phyloP scores from a whole-genome alignment of 2,888 invertebrate species.

The Drosophila anomalata region DNA sequence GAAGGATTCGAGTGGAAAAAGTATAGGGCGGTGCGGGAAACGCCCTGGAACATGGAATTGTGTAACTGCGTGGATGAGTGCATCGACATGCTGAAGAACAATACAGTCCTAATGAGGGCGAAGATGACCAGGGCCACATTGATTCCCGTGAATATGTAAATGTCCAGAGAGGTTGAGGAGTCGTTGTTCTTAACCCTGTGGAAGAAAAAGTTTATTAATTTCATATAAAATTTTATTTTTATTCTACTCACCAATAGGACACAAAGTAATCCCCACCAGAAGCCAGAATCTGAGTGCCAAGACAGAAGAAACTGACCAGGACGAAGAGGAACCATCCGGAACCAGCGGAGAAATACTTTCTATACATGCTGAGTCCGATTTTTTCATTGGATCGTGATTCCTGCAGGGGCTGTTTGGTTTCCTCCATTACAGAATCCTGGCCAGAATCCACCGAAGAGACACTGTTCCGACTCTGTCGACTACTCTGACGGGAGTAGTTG shows the following conservation, averaged over 20 bases:
- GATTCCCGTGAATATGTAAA: conserved; percentile 38
- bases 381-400: conserved; percentile 87
- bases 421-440: conserved; percentile 55
- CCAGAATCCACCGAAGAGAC: conserved; percentile 85
- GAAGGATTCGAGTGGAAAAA: conserved; percentile 90
- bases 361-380: conserved; percentile 86
- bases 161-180: conserved; percentile 21
- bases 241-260: conserved; percentile 32
- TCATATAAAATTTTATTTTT: neutral
- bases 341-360: conserved; percentile 88
- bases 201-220: neutral
- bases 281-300: conserved; percentile 85
- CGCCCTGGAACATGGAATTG: conserved; percentile 88
- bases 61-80: conserved; percentile 91
- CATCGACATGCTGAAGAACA: conserved; percentile 87
- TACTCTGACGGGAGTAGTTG: conserved; percentile 58
- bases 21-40: conserved; percentile 88
- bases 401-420: conserved; percentile 79
- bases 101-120: conserved; percentile 78
- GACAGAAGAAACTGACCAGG: conserved; percentile 86
- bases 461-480: conserved; percentile 75
- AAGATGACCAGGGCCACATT: conserved; percentile 29
- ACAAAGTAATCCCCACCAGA: conserved; percentile 40
- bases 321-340: conserved; percentile 86
- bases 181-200: conserved; percentile 38